A percentile compares a stretch with the other conserved stretches of the same genome.
These are phyloP conservation scores for Atrichornis clamosus DNA, from an alignment of 2,113 vertebrate genomes.

Conservation along the genomic window DNA sequence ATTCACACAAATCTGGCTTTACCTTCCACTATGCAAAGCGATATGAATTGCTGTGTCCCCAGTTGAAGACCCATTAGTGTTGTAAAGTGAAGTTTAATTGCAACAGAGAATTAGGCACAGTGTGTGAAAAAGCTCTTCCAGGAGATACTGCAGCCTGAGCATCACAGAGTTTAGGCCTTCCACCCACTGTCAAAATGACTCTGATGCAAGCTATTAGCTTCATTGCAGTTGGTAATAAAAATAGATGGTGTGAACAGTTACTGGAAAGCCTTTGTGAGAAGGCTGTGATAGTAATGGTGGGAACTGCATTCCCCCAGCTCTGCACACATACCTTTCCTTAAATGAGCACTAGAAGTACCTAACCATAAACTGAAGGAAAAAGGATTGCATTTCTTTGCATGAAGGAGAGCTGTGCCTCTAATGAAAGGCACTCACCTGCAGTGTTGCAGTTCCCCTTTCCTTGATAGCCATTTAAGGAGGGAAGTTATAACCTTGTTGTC, in stretches of 20 bases:
- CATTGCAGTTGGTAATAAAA: background rate
- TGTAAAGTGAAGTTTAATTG: background rate
- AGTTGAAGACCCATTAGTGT: background rate
- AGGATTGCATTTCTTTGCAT: background rate
- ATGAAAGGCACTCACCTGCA: background rate
- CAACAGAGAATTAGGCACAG: background rate
- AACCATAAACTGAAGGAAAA: background rate
- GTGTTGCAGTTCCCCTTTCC: background rate
- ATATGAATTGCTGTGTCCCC: background rate
- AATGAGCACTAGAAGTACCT: background rate
- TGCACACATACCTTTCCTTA: accelerated
- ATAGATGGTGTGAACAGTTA: background rate
- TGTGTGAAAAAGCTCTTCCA: background rate
- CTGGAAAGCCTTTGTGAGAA: background rate
- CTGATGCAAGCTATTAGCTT: background rate
- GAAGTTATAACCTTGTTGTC: background rate
- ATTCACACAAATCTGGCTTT: background rate
- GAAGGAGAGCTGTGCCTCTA: background rate
- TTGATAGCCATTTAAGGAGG: background rate
- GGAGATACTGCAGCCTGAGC: background rate
- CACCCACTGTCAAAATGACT: background rate
- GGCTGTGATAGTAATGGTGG: background rate
- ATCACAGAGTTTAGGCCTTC: background rate
- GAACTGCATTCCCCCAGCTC: background rate
- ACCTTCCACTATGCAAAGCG: background rate